Conservation (phyloP, 2,797 vertebrate species). For the Gambelia wislizenii region DNA sequence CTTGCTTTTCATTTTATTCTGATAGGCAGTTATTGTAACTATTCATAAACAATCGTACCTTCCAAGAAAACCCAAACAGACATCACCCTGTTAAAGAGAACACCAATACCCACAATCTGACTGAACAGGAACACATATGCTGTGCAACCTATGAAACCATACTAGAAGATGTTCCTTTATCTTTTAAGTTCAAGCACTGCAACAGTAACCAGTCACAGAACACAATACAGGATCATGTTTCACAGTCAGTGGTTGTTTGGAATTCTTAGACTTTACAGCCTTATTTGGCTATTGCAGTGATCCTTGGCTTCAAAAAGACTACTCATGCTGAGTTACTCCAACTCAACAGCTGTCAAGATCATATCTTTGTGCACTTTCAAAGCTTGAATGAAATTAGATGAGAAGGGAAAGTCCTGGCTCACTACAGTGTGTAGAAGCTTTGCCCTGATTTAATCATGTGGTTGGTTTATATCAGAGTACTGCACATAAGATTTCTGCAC, state of each 20-base stretch:
- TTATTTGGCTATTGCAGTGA: constrained; percentile 44
- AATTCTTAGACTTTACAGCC: constrained; percentile 51
- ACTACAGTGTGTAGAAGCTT: neutral
- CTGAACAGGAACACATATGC: neutral
- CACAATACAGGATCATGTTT: constrained; percentile 38
- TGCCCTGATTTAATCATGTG: neutral
- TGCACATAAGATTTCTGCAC: neutral
- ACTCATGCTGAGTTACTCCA: constrained; percentile 52
- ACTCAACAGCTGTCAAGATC: constrained; percentile 48
- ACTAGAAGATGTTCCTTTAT: constrained; percentile 49
- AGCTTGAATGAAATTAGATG: constrained; percentile 46
- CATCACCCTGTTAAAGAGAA: neutral
- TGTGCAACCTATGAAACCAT: neutral
- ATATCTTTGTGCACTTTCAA: constrained; percentile 49
- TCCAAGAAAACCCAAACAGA: neutral
- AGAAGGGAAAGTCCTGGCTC: neutral
- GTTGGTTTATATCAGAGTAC: neutral
- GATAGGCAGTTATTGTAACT: neutral
- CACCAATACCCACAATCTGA: constrained; percentile 41
- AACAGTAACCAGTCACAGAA: constrained; percentile 36
- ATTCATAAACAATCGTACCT: constrained; percentile 13
- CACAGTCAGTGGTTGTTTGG: constrained; percentile 44
- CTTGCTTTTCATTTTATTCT: no score
- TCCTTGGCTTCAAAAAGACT: constrained; percentile 34
- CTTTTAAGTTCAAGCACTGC: constrained; percentile 40